Conservation (phyloP, 2,797 vertebrate species). For the Helostoma temminkii region DNA sequence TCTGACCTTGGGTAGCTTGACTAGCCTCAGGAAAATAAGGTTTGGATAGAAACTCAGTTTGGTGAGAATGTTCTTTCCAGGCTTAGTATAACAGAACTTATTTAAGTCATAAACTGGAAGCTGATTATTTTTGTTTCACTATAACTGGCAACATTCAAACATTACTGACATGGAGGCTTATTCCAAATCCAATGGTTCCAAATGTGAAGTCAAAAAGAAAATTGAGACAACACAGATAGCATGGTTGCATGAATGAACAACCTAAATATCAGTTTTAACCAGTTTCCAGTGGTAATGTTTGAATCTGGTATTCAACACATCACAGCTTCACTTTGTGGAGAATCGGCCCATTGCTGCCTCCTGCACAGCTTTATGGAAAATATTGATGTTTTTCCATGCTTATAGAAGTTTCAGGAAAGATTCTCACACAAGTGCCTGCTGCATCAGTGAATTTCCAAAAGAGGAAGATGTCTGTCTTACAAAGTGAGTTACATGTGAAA, state of each 20-base stretch:
- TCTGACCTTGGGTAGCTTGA: conserved; percentile 5
- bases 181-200: conserved; percentile 16
- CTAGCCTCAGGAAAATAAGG: conserved; percentile 5
- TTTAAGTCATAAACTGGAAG: conserved; percentile 16
- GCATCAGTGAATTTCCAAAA: background rate
- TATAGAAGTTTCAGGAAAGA: background rate
- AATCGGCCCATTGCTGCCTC: background rate
- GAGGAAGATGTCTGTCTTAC: background rate
- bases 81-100: conserved; percentile 6
- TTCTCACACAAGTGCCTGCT: background rate
- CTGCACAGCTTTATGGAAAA: background rate
- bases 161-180: background rate
- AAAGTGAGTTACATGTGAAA: background rate
- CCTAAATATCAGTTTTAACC: conserved; percentile 32
- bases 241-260: conserved; percentile 44
- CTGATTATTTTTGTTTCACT: conserved; percentile 23
- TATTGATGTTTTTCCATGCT: background rate
- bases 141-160: conserved; percentile 26
- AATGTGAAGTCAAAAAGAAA: conserved; percentile 35
- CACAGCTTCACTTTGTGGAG: background rate
- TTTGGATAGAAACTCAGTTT: background rate
- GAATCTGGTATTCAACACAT: conserved; percentile 24
- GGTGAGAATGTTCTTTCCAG: background rate
- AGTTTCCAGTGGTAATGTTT: conserved; percentile 9
- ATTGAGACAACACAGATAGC: conserved; percentile 49